Conservation (phyloP, 2,797 vertebrate genomes). For the Lagodon rhomboides region DNA sequence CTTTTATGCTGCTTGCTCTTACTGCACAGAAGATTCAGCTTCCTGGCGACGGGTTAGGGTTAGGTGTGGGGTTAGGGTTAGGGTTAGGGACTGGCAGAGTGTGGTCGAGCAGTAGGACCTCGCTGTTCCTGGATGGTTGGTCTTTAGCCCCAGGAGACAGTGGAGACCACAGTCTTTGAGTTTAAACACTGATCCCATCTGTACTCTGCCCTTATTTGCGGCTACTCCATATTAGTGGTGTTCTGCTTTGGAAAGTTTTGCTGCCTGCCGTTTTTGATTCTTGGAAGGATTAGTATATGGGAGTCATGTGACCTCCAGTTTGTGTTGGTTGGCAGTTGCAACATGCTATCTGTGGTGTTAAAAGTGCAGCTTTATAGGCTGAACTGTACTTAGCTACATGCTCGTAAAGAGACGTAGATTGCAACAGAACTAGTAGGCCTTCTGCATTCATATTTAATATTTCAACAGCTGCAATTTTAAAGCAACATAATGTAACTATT, state of each 20-base stretch:
- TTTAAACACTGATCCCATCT: constrained; percentile 38
- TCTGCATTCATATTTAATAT: constrained; percentile 5
- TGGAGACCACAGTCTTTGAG: constrained; percentile 43
- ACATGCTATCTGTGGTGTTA: constrained; percentile 45
- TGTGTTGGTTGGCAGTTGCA: constrained; percentile 60
- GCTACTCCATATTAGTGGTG: constrained; percentile 42
- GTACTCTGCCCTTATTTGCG: constrained; percentile 42
- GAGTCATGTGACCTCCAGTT: constrained; percentile 51
- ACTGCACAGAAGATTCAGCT: constrained; percentile 20
- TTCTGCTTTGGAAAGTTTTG: constrained; percentile 57
- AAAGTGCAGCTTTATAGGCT: constrained; percentile 37
- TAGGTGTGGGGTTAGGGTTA: too few relatives aligned
- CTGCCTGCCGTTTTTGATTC: constrained; percentile 50
- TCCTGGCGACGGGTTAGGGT: not conserved
- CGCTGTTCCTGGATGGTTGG: constrained; percentile 16
- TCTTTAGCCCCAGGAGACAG: constrained; percentile 33
- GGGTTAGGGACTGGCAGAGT: not conserved
- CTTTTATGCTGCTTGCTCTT: not conserved
- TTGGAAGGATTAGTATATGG: constrained; percentile 58
- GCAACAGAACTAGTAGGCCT: not conserved
- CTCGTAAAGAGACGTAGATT: constrained; percentile 16
- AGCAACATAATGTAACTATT: not conserved
- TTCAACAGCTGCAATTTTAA: constrained; percentile 1
- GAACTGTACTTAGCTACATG: constrained; percentile 34
- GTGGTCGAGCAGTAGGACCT: constrained; percentile 10